These are phyloP conservation scores for Sapayoa aenigma DNA, from an alignment of 2,113 vertebrate species.

Conservation along the genomic window DNA sequence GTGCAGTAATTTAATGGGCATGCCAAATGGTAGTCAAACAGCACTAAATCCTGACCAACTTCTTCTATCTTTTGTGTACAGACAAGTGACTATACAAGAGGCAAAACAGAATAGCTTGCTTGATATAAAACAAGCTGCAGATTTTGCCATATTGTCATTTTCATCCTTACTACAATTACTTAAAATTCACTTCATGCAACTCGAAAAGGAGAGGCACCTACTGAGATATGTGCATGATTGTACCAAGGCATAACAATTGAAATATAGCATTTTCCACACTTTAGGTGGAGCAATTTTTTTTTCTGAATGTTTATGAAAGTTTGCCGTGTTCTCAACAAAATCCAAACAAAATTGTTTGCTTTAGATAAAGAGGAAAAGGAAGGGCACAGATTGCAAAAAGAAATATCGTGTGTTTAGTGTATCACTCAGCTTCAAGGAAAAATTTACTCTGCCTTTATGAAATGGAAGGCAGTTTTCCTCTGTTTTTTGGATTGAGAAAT, in stretches of 20 bases:
- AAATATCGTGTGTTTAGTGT: background rate
- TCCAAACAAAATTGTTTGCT: background rate
- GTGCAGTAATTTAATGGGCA: constrained; percentile 38
- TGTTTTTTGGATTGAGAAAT: background rate
- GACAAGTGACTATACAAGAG: background rate
- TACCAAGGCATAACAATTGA: background rate
- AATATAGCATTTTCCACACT: background rate
- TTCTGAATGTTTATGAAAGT: background rate
- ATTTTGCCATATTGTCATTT: background rate
- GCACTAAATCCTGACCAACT: background rate
- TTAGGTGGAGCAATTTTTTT: background rate
- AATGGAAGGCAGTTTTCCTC: background rate
- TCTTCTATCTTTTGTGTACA: background rate
- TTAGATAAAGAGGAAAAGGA: background rate
- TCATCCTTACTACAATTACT: background rate
- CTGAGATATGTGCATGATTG: background rate
- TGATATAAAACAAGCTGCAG: background rate
- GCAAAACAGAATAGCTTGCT: background rate
- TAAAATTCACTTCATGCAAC: background rate
- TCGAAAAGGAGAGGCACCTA: background rate
- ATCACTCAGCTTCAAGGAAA: background rate
- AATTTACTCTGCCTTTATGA: background rate
- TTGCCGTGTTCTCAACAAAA: background rate
- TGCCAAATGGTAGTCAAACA: background rate
- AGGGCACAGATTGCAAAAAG: background rate